Base-by-base conservation (phyloP, 2,113 vertebrate genomes). In the Cebus imitator region DNA sequence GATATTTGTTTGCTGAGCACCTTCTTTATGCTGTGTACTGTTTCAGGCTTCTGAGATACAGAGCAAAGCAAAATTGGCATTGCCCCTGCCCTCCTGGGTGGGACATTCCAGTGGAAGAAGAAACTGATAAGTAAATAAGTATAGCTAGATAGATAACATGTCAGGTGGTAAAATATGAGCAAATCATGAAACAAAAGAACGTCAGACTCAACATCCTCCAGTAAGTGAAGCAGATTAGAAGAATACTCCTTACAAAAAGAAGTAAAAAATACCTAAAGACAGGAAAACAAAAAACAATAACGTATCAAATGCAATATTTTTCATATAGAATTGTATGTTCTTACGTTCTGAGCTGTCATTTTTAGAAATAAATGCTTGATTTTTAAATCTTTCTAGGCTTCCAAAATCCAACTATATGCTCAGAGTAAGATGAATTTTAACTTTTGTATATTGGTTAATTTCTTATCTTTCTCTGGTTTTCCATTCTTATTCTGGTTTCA, bases 401-500 rank as follows among this genome's bases (percentile, higher is more conserved):
- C 70, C 58, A 18, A 83, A 58, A 88, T n/a, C 48, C 37, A 88
- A 5, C 32, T 13, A 50, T 10, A 48, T 11, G 40, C 37, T 48
- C 57, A 50, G 70, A 92, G 66, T 82, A 95, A 83, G 55, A 83
- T 20, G 14, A 92, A 68, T 64, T 48, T 37, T 83, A 70, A 96
- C 17, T 89, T 66, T 76, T 48, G 66, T 11, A 68, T 83, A 25
- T 37, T 68, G 43, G 6, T 87, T 82, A 66, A 45, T 75, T 43
- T 45, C n/a, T 45, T 55, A 55, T 92, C 3, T 83, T 78, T 78
- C 66, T 88, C 37, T 78, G 9, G 8, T 83, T 90, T 76, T 78
- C 81, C 57, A 48, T 81, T 95, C 68, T 96, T 68, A 88, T 20
- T 89, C 25, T 83, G 37, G 14, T 66, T 78, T 96, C 35, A 78